These are phyloP conservation scores for Lutjanus argentimaculatus DNA, from an alignment of 2,797 vertebrate species.

Conservation along the genomic window DNA sequence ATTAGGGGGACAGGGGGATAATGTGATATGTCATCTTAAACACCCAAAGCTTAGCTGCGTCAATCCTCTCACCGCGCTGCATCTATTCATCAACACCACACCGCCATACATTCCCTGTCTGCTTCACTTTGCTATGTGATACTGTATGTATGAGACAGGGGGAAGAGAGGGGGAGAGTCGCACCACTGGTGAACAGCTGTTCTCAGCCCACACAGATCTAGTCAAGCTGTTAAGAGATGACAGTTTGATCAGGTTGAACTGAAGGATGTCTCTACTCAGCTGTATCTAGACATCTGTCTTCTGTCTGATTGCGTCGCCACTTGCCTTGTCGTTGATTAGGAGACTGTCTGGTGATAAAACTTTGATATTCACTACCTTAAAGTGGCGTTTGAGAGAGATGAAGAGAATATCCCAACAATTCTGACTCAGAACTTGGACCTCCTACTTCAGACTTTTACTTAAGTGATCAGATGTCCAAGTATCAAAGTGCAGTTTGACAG, in stretches of 20 bases:
- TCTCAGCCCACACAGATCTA: slow-evolving; percentile 68
- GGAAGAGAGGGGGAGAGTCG: slow-evolving; percentile 28
- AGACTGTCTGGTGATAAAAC: slow-evolving; percentile 50
- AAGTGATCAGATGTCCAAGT: too few relatives aligned
- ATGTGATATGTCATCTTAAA: slow-evolving; percentile 72
- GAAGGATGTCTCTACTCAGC: slow-evolving; percentile 77
- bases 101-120: slow-evolving; percentile 43
- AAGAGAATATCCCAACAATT: slow-evolving; percentile 7
- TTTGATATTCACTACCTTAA: slow-evolving; percentile 46
- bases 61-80: slow-evolving; percentile 31
- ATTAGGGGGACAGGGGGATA: slow-evolving; percentile 61
- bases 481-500: background rate
- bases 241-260: slow-evolving; percentile 81
- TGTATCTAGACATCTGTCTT: slow-evolving; percentile 80
- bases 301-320: slow-evolving; percentile 64
- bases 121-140: slow-evolving; percentile 37
- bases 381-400: slow-evolving; percentile 2
- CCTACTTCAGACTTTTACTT: background rate
- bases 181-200: slow-evolving; percentile 74
- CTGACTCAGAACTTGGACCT: background rate
- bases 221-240: slow-evolving; percentile 73
- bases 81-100: slow-evolving; percentile 55
- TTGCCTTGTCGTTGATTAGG: slow-evolving; percentile 68
- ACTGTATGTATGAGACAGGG: slow-evolving; percentile 19
- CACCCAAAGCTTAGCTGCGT: slow-evolving; percentile 58